Evolutionary conservation across 30 jellyfish, hydroid and myxozoan species (phyloP).

Genomic region (Chrysaora quinquecirrha): DNA sequence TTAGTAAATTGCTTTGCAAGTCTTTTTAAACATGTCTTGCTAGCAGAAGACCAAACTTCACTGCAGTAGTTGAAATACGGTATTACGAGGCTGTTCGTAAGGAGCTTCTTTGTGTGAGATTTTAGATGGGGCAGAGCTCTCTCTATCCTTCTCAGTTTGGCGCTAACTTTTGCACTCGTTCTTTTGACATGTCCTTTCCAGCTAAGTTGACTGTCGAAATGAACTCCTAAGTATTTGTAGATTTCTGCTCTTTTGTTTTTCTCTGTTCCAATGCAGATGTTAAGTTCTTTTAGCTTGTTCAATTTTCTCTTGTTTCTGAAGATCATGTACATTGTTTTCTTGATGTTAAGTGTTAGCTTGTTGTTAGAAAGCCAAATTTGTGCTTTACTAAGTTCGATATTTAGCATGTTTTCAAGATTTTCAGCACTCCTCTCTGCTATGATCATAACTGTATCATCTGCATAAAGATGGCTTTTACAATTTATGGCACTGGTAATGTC

Average conservation of each 20-base stretch:
- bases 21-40: constrained; percentile 38
- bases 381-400: constrained; percentile 35
- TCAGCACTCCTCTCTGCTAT: constrained; percentile 35
- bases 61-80: constrained; percentile 32
- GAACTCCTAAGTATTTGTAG: constrained; percentile 28
- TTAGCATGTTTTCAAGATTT: constrained; percentile 8
- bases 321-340: constrained; percentile 26
- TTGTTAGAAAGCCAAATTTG: constrained; percentile 29
- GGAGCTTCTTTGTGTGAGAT: constrained; percentile 4
- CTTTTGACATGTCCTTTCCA: constrained; percentile 37
- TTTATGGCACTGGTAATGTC: constrained; percentile 19
- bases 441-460: constrained; percentile 42
- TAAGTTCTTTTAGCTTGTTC: not conserved
- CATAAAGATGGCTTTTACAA: constrained; percentile 53
- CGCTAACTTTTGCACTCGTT: constrained; percentile 42
- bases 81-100: constrained; percentile 24
- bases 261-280: constrained; percentile 22
- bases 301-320: constrained; percentile 32
- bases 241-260: not conserved
- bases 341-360: constrained; percentile 27
- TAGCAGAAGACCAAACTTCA: constrained; percentile 52
- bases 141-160: constrained; percentile 20
- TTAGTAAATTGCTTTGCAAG: constrained; percentile 3
- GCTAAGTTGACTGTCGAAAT: constrained; percentile 29
- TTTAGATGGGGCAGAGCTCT: constrained; percentile 14